phyloP scores from a whole-genome alignment of 1,140 invertebrate species.

The Diorhabda elongata region DNA sequence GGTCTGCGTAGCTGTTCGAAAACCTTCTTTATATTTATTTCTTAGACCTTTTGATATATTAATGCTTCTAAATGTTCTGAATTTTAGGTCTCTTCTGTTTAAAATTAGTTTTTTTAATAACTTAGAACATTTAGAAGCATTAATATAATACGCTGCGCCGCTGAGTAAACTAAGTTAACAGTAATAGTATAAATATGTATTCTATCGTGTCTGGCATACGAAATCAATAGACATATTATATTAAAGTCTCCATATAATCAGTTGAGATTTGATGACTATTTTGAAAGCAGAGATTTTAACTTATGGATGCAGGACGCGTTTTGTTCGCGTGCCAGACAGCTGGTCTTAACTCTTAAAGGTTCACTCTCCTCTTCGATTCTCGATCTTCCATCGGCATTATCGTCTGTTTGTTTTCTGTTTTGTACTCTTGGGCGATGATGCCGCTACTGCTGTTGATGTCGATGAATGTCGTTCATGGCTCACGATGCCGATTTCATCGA shows the following conservation, averaged over 20 bases:
- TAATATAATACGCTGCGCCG: too few species aligned
- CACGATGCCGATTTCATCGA: background rate
- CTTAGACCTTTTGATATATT: too few species aligned
- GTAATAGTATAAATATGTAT: background rate
- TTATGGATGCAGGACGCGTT: background rate
- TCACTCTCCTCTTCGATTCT: background rate
- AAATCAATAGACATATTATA: slow-evolving; percentile 3
- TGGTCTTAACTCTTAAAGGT: slow-evolving; percentile 2
- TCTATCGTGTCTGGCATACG: background rate
- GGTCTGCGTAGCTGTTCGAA: too few species aligned
- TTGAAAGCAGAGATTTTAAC: background rate
- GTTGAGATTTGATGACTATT: slow-evolving; percentile 1
- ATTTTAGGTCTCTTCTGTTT: too few species aligned
- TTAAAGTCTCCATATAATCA: slow-evolving; percentile 1
- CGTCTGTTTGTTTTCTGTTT: background rate
- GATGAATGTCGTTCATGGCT: too few species aligned
- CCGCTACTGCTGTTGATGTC: background rate
- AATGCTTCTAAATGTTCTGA: too few species aligned
- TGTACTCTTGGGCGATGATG: background rate
- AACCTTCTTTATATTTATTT: too few species aligned
- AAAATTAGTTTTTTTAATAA: too few species aligned
- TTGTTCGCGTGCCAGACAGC: slow-evolving; percentile 1
- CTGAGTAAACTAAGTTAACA: background rate
- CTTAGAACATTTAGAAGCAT: too few species aligned
- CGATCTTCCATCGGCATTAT: slow-evolving; percentile 2